Evolutionary conservation across 2,113 vertebrate species (phyloP).

Genomic region (Bubo scandiacus): DNA sequence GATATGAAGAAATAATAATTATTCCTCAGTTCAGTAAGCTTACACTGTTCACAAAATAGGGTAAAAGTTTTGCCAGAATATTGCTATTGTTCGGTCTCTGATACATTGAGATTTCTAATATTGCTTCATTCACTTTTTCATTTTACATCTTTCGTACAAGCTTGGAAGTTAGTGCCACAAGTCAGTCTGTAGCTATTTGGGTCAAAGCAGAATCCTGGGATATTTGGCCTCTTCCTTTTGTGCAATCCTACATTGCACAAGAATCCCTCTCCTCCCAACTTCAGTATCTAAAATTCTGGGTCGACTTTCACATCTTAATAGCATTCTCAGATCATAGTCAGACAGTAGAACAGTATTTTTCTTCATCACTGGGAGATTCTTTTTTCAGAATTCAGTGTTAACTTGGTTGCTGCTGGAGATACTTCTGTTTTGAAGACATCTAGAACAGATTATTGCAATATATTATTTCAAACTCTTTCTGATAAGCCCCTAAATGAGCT

Average conservation of each 20-base stretch:
- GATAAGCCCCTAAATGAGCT: neutral
- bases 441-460: neutral
- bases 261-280: neutral
- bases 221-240: neutral
- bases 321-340: neutral
- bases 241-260: neutral
- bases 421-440: neutral
- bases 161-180: neutral
- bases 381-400: neutral
- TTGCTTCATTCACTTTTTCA: constrained; percentile 1
- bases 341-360: neutral
- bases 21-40: neutral
- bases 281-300: neutral
- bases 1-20: constrained; percentile 14
- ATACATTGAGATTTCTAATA: constrained; percentile 25
- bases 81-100: neutral
- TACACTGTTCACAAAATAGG: neutral
- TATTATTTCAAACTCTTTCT: neutral
- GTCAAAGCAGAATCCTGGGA: neutral
- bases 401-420: neutral
- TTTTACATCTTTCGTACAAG: neutral
- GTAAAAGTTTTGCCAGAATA: neutral
- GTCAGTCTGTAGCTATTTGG: neutral
- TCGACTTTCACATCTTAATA: neutral
- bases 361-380: neutral